Evolutionary conservation across 2,113 vertebrate species (phyloP), one percentile per base, ranked within the genome.

Genomic region (Bostrychus sinensis): DNA sequence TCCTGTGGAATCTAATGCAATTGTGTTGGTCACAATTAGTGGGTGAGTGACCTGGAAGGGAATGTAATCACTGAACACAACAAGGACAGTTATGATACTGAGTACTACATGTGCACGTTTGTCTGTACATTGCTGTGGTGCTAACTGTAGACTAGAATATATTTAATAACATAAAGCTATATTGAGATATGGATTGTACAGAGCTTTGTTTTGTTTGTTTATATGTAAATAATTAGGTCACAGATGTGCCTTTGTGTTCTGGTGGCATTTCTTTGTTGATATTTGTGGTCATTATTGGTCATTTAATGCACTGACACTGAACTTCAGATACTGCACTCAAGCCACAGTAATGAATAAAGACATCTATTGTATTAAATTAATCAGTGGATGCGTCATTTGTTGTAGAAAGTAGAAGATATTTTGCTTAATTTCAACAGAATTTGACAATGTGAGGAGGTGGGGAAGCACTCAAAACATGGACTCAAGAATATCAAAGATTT

Each of bases 221-320:
- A n/a, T n/a, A n/a, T 77, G 58, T 78, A 58, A 77, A 66, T 66
- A 17, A 17, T 23, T 5, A 46, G 23, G 20, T n/a, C n/a, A n/a
- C n/a, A 11, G 10, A 19, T 46, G 57, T 65, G 57, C n/a, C n/a
- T n/a, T n/a, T n/a, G n/a, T 70, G 50, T 42, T 60, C 9, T 25
- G 12, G 59, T 12, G 34, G 32, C 69, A 70, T 80, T 78, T 78
- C 32, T 37, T 54, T 79, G 34, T 77, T 25, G 26, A 45, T 54
- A 3, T 32, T 28, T 41, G 26, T 45, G 42, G 42, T 69, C 37
- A 50, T 71, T 53, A 59, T 60, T 71, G 61, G 73, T 62, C 34
- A 39, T 69, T 78, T 56, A 83, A 80, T 86, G 86, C 86, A 87
- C 83, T 87, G 83, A 86, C 69, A 78, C 50, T 70, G 20, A 74